Evolutionary conservation across 2,113 vertebrate genomes (phyloP), one percentile per base, ranked within the genome.

Genomic region (Anas platyrhynchos): DNA sequence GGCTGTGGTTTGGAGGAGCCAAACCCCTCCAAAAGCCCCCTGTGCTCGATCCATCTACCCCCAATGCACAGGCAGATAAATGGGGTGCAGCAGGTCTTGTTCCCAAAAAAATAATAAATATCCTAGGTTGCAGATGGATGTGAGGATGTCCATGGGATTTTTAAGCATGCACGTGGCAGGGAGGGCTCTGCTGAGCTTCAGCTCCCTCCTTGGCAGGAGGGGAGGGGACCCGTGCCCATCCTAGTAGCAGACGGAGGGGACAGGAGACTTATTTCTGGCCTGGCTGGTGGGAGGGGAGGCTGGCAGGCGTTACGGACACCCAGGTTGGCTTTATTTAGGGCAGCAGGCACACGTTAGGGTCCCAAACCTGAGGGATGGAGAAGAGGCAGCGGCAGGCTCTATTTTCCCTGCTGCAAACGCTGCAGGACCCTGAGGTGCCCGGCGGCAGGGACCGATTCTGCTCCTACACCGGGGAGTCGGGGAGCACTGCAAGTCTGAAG

Each of bases 51-150:
- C 36, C 76, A 15, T 16, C 29, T 20, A 5, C 38, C 34, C 55
- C 16, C 27, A 61, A 31, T 20, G 8, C 50, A 23, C 62, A 52
- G 46, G 61, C 36, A 20, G 62, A 16, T 32, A 8, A 41, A 25
- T 5, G 86, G 68, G 76, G 6, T 32, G 44, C 58, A 26, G 2
- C 2, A 26, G 58, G 62, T 23, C 48, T 43, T 46, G 0, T 5
- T 58, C 67, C 36, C 5, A 29, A 26, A 36, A 16, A 56, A 61
- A 14, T 34, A 59, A 9, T n/a, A 6, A 34, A 59, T 22, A 59
- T 2, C 12, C n/a, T 4, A 20, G 22, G n/a, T 36, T 36, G 80
- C 32, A 7, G 4, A 17, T 1, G 22, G 79, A 10, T 6, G 0
- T 25, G 16, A 65, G 65, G 65, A 5, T 71, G 66, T 41, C 59